phyloP scores from a whole-genome alignment of 2,113 vertebrate species.

The Hylia prasina region DNA sequence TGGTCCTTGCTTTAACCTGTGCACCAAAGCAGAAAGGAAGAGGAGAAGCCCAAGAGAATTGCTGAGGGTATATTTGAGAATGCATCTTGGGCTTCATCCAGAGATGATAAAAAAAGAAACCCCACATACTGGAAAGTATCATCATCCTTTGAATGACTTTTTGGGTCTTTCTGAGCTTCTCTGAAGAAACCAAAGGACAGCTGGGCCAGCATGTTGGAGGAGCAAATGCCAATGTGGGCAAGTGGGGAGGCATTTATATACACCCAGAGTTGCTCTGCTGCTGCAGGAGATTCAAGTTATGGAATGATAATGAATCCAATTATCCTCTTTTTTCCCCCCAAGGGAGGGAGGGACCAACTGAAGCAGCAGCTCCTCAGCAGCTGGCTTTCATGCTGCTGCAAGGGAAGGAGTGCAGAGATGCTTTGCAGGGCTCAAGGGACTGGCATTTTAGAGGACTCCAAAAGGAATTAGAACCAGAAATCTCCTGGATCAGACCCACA shows the following conservation, averaged over 20 bases:
- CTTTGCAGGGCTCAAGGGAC: neutral
- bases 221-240: fast-evolving
- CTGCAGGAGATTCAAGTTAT: neutral
- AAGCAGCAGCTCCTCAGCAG: neutral
- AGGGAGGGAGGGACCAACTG: neutral
- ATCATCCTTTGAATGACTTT: neutral
- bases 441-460: neutral
- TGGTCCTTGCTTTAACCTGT: neutral
- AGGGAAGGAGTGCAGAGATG: neutral
- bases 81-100: neutral
- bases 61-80: neutral
- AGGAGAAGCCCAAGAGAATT: neutral
- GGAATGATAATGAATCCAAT: neutral
- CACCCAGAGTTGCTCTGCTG: neutral
- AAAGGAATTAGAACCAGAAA: neutral
- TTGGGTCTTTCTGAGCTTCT: neutral
- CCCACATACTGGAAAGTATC: fast-evolving
- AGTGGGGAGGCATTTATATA: neutral
- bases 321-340: fast-evolving
- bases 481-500: neutral
- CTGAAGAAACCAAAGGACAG: neutral
- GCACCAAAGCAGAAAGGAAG: neutral
- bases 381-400: neutral
- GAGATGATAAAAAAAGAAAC: neutral
- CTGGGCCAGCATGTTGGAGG: fast-evolving